phyloP scores from a whole-genome alignment of 2,888 invertebrate genomes.

The Hofmannophila pseudospretella region DNA sequence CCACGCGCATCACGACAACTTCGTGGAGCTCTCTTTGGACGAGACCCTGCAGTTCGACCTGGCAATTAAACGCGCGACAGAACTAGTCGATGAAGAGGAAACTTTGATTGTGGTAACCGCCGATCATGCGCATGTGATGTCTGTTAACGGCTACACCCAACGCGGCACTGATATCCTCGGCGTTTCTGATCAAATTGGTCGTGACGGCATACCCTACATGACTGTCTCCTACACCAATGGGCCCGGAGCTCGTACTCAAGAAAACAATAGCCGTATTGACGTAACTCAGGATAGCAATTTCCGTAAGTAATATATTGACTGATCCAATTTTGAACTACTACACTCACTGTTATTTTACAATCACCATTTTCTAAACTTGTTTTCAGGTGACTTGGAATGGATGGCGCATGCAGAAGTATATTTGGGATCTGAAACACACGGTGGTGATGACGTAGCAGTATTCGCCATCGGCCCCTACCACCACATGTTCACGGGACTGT shows the following conservation, averaged over 20 bases:
- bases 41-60: constrained; percentile 80
- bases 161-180: constrained; percentile 42
- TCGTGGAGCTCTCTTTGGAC: constrained; percentile 73
- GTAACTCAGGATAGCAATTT: constrained; percentile 30
- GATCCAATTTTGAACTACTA: too few species aligned
- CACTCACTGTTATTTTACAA: too few species aligned
- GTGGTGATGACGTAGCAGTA: constrained; percentile 88
- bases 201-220: constrained; percentile 24
- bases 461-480: constrained; percentile 85
- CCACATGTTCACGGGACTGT: constrained; percentile 84
- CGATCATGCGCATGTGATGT: constrained; percentile 83
- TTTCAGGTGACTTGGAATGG: background rate
- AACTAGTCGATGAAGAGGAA: constrained; percentile 47
- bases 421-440: constrained; percentile 81
- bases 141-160: constrained; percentile 79
- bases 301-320: constrained; percentile 30
- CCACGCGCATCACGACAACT: constrained; percentile 76
- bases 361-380: too few species aligned
- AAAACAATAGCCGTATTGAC: constrained; percentile 43
- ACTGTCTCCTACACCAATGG: constrained; percentile 30
- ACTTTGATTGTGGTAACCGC: constrained; percentile 85
- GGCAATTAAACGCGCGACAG: constrained; percentile 59
- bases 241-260: constrained; percentile 19
- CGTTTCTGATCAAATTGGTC: constrained; percentile 27
- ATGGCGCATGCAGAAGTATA: constrained; percentile 70